Conservation (phyloP, 2,797 vertebrate species). For the Melanotaenia parkinsoni region DNA sequence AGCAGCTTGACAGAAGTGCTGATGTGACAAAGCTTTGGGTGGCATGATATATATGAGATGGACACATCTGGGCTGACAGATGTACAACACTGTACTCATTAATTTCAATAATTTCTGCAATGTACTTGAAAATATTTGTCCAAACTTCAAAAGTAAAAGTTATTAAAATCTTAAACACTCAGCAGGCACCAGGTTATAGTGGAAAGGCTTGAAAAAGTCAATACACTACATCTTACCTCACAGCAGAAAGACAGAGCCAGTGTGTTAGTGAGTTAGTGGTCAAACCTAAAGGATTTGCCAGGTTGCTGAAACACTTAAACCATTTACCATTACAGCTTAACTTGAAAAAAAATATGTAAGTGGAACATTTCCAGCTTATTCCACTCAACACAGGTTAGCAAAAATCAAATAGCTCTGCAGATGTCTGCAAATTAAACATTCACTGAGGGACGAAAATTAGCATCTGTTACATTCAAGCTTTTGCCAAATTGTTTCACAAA, state of each 20-base stretch:
- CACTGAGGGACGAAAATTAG: background rate
- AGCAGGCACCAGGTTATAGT: background rate
- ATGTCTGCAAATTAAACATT: background rate
- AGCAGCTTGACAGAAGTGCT: conserved; percentile 1
- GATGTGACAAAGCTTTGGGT: background rate
- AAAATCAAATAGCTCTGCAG: conserved; percentile 1
- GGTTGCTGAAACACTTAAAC: background rate
- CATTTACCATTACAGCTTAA: background rate
- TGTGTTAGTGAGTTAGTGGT: background rate
- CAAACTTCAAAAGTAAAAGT: background rate
- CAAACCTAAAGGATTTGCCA: background rate
- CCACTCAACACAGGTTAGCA: background rate
- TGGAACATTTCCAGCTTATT: background rate
- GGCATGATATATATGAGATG: background rate
- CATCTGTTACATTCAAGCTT: conserved; percentile 5
- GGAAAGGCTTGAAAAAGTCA: background rate
- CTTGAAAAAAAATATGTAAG: background rate
- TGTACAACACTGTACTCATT: background rate
- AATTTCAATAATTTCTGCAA: background rate
- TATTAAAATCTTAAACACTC: background rate
- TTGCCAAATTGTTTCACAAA: background rate
- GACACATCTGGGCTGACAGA: background rate
- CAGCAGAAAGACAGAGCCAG: background rate
- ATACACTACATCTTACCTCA: too few species aligned
- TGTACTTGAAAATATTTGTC: conserved; percentile 4